Conservation (phyloP, 2,797 vertebrate genomes). For the Ceryle rudis region DNA sequence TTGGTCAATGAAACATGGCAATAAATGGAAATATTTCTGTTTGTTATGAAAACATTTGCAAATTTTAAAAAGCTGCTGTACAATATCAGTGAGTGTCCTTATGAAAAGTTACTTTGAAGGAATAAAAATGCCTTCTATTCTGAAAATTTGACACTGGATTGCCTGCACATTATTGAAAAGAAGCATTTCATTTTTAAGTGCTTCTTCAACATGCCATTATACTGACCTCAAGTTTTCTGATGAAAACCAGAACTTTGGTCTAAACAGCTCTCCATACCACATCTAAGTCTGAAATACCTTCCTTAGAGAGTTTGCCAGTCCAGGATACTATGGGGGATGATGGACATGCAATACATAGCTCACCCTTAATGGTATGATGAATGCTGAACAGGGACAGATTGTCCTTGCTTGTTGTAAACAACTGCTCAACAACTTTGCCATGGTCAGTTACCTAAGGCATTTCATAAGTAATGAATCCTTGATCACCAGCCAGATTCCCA, state of each 20-base stretch:
- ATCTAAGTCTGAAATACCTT: not conserved
- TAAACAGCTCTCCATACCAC: not conserved
- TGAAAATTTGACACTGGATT: not conserved
- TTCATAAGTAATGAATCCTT: not conserved
- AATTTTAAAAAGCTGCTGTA: not conserved
- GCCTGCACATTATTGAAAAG: not conserved
- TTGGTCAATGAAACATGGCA: not conserved
- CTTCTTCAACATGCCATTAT: not conserved
- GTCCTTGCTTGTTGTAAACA: not conserved
- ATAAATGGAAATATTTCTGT: not conserved
- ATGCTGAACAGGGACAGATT: not conserved
- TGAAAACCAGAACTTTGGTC: not conserved
- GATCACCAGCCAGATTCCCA: not conserved
- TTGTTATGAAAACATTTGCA: not conserved
- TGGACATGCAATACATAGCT: not conserved
- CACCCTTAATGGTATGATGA: too few relatives aligned
- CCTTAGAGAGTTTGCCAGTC: not conserved
- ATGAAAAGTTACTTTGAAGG: not conserved
- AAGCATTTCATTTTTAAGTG: not conserved
- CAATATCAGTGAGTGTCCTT: not conserved
- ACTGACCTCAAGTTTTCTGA: not conserved
- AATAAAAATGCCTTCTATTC: not conserved
- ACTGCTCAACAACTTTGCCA: not conserved
- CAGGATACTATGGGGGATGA: accelerated
- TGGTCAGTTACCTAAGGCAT: not conserved